Percentiles rank a stretch among this genome's conserved stretches.
Evolutionary conservation across 2,113 vertebrate species (phyloP).

Genomic region (Oncorhynchus keta): DNA sequence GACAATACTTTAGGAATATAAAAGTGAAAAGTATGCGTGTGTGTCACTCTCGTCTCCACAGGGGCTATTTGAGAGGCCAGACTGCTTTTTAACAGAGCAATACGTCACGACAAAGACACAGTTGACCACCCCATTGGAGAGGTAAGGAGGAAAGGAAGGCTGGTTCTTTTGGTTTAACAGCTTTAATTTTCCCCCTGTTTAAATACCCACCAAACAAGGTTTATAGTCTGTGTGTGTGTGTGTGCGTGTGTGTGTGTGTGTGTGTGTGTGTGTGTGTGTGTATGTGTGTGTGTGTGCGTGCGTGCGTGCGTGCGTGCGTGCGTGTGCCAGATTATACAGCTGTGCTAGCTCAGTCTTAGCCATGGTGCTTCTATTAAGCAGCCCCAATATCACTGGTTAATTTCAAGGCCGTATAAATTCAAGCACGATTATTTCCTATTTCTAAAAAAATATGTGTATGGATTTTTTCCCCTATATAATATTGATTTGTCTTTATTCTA

Average conservation of each 20-base stretch:
- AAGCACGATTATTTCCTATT: background rate
- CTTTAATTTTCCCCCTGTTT: background rate
- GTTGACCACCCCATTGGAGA: background rate
- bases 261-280: background rate
- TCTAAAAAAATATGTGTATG: background rate
- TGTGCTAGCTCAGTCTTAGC: constrained; percentile 2
- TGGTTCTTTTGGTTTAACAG: background rate
- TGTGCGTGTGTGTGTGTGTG: background rate
- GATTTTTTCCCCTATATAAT: no score
- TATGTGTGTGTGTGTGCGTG: background rate
- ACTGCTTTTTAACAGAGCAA: background rate
- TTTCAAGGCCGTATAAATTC: background rate
- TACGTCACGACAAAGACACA: background rate
- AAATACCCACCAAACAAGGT: background rate
- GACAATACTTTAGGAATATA: background rate
- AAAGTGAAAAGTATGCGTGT: no score
- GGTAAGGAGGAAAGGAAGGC: background rate
- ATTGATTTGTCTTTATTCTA: no score
- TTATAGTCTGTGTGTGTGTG: constrained; percentile 4
- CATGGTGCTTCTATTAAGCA: constrained; percentile 17
- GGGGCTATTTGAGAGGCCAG: background rate
- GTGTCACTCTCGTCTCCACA: background rate
- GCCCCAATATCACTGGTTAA: constrained; percentile 1
- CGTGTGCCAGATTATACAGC: constrained; percentile 20
- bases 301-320: background rate